Evolutionary conservation across 2,797 vertebrate species (phyloP).

Genomic region (Pseudomugil gertrudae): DNA sequence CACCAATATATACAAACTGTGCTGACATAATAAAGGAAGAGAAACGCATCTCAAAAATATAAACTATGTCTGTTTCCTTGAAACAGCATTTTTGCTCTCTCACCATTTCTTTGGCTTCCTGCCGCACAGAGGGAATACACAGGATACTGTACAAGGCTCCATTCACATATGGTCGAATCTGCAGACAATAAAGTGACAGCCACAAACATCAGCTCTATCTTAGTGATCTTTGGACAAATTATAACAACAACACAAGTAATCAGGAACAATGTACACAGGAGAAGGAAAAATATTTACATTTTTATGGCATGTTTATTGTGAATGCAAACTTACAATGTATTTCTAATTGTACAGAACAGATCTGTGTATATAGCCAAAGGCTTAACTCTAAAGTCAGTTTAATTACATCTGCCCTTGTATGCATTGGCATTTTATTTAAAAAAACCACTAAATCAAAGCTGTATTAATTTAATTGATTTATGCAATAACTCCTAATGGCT

Average conservation of each 20-base stretch:
- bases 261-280: constrained; percentile 2
- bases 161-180: constrained; percentile 95
- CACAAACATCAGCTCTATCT: background rate
- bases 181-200: constrained; percentile 36
- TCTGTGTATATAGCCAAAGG: background rate
- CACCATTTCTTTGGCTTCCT: constrained; percentile 96
- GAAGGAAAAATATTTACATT: background rate
- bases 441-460: background rate
- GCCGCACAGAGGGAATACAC: constrained; percentile 86
- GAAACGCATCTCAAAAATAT: constrained; percentile 22
- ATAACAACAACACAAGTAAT: constrained; percentile 2
- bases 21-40: constrained; percentile 33
- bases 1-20: constrained; percentile 5
- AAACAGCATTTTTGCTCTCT: constrained; percentile 63
- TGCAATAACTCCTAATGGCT: background rate
- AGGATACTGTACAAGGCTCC: constrained; percentile 95
- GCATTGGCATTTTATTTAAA: too few species aligned
- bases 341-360: background rate
- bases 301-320: background rate
- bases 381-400: background rate
- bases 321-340: background rate
- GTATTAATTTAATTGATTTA: background rate
- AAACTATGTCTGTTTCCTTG: constrained; percentile 43
- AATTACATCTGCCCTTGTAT: too few species aligned
- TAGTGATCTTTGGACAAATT: constrained; percentile 2